These are phyloP conservation scores for Dynastes maya DNA, from an alignment of 2,888 invertebrate genomes.

Conservation along the genomic window DNA sequence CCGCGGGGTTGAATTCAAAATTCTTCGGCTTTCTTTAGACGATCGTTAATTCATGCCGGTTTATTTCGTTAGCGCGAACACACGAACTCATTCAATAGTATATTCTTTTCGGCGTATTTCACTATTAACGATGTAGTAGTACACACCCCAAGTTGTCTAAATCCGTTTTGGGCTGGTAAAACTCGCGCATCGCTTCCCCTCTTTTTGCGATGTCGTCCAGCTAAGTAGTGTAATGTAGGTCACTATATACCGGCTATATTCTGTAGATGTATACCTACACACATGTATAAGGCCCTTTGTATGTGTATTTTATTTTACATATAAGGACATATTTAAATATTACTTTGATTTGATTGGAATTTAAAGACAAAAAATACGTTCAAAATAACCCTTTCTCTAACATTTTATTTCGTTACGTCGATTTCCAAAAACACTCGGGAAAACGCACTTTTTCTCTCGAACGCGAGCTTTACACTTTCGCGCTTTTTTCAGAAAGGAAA, in stretches of 20 bases:
- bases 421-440: not conserved
- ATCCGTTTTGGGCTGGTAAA: slow-evolving; percentile 66
- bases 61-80: not conserved
- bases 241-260: slow-evolving; percentile 35
- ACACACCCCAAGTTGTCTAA: slow-evolving; percentile 69
- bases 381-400: not conserved
- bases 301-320: slow-evolving; percentile 21
- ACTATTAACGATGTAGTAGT: slow-evolving; percentile 63
- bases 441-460: not conserved
- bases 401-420: not conserved
- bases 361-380: not conserved
- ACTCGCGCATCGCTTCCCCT: slow-evolving; percentile 64
- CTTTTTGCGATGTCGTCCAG: slow-evolving; percentile 44
- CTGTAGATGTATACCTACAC: slow-evolving; percentile 11
- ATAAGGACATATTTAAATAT: too few relatives aligned
- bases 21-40: not conserved
- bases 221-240: slow-evolving; percentile 44
- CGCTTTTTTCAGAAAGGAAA: not conserved
- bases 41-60: not conserved
- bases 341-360: too few relatives aligned
- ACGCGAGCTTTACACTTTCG: not conserved
- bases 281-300: slow-evolving; percentile 1
- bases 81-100: slow-evolving; percentile 57
- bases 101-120: slow-evolving; percentile 60
- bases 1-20: not conserved